These are phyloP conservation scores for Drosophila lowei DNA, from an alignment of 1,140 invertebrate genomes.

Conservation along the genomic window DNA sequence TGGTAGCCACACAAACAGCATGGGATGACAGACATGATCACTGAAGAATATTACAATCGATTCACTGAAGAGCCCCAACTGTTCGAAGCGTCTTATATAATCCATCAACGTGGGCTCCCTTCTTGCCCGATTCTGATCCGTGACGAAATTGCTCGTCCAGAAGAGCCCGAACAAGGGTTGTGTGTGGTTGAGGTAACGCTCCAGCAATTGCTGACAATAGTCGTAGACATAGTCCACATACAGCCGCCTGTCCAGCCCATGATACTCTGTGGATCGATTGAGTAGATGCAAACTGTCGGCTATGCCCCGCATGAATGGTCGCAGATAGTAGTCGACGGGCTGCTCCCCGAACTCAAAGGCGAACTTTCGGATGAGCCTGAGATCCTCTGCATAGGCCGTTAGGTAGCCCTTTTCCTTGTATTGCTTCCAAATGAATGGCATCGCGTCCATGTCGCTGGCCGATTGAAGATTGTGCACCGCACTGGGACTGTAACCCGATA, in stretches of 20 bases:
- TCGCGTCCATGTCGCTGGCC: slow-evolving; percentile 83
- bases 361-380: slow-evolving; percentile 88
- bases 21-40: slow-evolving; percentile 94
- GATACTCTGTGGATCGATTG: slow-evolving; percentile 76
- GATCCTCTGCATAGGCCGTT: slow-evolving; percentile 92
- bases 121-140: slow-evolving; percentile 95
- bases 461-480: slow-evolving; percentile 59
- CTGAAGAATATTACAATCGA: slow-evolving; percentile 91
- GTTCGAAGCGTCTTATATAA: slow-evolving; percentile 84
- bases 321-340: slow-evolving; percentile 92
- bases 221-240: slow-evolving; percentile 87
- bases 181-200: slow-evolving; percentile 83
- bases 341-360: slow-evolving; percentile 89
- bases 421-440: slow-evolving; percentile 89
- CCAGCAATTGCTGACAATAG: slow-evolving; percentile 84
- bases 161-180: slow-evolving; percentile 89
- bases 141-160: slow-evolving; percentile 88
- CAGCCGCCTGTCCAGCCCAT: slow-evolving; percentile 84
- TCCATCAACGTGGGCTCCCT: slow-evolving; percentile 90
- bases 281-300: slow-evolving; percentile 84
- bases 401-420: slow-evolving; percentile 87
- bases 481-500: slow-evolving; percentile 86
- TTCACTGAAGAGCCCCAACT: slow-evolving; percentile 85
- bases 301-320: slow-evolving; percentile 88
- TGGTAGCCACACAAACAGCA: slow-evolving; percentile 90